These are phyloP conservation scores for Eurytoma adleriae DNA, from an alignment of 2,888 invertebrate species.

Conservation along the genomic window DNA sequence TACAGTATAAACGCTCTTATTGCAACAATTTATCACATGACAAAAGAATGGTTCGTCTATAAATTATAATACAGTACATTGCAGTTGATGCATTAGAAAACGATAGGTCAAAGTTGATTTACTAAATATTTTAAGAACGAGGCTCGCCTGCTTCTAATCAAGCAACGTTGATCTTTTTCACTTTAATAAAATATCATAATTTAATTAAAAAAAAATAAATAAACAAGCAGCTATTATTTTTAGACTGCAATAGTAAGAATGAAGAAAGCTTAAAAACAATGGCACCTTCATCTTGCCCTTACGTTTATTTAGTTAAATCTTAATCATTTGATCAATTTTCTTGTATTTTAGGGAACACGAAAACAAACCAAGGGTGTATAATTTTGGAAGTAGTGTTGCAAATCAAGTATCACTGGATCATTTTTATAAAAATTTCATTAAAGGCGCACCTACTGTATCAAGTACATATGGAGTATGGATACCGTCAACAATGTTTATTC, in stretches of 20 bases:
- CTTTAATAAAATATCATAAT: too few relatives aligned
- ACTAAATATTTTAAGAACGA: too few relatives aligned
- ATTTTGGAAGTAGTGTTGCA: constrained; percentile 88
- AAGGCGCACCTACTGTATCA: constrained; percentile 44
- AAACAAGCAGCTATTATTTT: too few relatives aligned
- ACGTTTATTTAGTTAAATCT: too few relatives aligned
- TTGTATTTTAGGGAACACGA: constrained; percentile 47
- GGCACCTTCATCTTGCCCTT: too few relatives aligned
- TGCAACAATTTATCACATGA: constrained; percentile 62
- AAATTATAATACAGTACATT: neutral
- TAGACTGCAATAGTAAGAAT: too few relatives aligned
- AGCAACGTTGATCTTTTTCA: neutral
- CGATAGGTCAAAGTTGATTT: neutral
- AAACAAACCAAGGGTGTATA: constrained; percentile 81
- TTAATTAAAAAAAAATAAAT: too few relatives aligned
- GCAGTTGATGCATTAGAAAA: neutral
- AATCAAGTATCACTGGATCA: constrained; percentile 75
- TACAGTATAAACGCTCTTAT: constrained; percentile 63
- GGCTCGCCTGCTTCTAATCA: too few relatives aligned
- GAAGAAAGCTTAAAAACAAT: too few relatives aligned
- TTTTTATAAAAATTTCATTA: constrained; percentile 31
- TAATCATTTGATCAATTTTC: neutral
- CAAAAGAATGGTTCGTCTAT: constrained; percentile 57
- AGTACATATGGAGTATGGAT: constrained; percentile 59
- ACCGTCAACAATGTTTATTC: constrained; percentile 25